phyloP scores from a whole-genome alignment of 2,113 vertebrate species.

The Fregetta grallaria region DNA sequence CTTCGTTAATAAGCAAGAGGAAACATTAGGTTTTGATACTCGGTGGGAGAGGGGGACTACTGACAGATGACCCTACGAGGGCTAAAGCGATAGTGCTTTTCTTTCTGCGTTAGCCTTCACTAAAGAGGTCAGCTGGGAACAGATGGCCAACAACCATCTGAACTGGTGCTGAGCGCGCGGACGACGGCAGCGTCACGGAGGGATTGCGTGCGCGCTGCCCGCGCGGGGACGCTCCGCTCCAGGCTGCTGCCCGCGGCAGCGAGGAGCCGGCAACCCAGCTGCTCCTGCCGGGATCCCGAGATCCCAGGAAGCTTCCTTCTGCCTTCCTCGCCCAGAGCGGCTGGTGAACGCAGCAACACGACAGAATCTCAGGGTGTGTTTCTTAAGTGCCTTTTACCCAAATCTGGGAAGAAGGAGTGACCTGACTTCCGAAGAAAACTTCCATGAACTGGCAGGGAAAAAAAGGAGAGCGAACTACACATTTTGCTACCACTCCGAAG shows the following conservation, averaged over 20 bases:
- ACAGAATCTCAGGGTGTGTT: background rate
- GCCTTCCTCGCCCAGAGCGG: background rate
- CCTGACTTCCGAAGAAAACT: background rate
- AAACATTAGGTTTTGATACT: background rate
- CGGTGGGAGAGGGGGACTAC: background rate
- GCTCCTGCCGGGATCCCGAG: background rate
- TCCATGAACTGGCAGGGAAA: background rate
- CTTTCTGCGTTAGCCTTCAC: background rate
- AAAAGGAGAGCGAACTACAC: background rate
- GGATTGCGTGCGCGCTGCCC: background rate
- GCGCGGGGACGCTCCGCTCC: background rate
- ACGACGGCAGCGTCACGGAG: background rate
- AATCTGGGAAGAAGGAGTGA: background rate
- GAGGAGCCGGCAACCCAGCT: background rate
- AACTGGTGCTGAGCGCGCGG: background rate
- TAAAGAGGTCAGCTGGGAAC: constrained; percentile 36
- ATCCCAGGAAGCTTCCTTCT: no score
- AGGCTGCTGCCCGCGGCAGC: background rate
- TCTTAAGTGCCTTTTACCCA: background rate
- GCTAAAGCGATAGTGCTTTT: background rate
- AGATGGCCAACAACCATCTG: background rate
- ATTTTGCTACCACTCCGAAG: background rate
- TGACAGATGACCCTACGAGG: background rate
- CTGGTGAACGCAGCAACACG: no score
- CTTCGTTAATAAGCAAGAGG: background rate